phyloP scores from a whole-genome alignment of 2,113 vertebrate species.

The Cinclus cinclus region DNA sequence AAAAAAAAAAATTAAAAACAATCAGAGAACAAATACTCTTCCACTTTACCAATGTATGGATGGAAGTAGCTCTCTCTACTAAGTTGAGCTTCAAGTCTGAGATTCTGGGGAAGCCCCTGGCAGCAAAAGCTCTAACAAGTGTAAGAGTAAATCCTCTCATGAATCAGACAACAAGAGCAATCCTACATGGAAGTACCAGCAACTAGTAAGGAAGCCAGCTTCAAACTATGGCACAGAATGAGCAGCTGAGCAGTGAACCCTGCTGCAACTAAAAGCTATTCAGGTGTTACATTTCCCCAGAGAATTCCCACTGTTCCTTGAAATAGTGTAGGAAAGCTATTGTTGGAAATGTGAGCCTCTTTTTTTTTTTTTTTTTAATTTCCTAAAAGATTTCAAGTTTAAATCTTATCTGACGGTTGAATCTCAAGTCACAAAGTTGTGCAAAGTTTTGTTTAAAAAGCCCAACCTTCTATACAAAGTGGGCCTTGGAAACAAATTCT shows the following conservation, averaged over 20 bases:
- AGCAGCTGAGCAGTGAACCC: not conserved
- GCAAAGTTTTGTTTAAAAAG: constrained; percentile 67
- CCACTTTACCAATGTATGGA: not conserved
- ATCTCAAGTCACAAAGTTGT: constrained; percentile 68
- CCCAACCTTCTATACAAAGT: constrained; percentile 47
- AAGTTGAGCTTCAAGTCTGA: not conserved
- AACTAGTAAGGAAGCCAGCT: not conserved
- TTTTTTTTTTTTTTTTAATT: constrained; percentile 47
- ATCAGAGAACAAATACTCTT: not conserved
- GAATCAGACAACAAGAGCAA: constrained; percentile 7
- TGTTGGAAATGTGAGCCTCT: constrained; percentile 69
- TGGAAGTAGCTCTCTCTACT: not conserved
- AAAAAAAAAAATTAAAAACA: not conserved
- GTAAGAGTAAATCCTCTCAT: not conserved
- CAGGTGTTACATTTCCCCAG: constrained; percentile 5
- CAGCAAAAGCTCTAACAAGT: constrained; percentile 13
- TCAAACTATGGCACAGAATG: not conserved
- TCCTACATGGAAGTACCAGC: not conserved
- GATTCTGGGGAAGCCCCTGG: constrained; percentile 14
- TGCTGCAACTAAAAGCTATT: not conserved
- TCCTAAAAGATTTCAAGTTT: constrained; percentile 62
- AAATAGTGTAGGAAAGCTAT: constrained; percentile 57
- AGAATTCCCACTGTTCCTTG: constrained; percentile 48
- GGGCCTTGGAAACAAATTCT: constrained; percentile 72
- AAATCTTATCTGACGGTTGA: constrained; percentile 20